Percentiles rank a stretch among this genome's conserved stretches.
phyloP scores from a whole-genome alignment of 2,113 vertebrate species.

The Hemichromis elongatus region DNA sequence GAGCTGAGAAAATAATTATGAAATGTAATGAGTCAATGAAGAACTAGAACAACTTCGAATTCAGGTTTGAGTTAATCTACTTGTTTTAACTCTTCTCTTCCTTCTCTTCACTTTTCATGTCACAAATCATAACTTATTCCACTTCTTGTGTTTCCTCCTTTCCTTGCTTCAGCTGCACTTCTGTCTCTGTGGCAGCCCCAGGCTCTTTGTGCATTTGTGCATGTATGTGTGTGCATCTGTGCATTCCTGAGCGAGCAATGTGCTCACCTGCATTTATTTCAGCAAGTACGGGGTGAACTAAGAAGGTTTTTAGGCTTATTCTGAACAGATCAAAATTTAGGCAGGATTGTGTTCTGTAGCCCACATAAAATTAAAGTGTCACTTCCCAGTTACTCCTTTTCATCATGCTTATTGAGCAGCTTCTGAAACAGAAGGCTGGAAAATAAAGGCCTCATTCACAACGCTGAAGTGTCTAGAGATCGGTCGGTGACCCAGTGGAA shows the following conservation, averaged over 20 bases:
- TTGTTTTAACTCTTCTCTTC: neutral
- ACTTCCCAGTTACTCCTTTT: neutral
- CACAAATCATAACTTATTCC: neutral
- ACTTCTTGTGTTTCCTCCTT: neutral
- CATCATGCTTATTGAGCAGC: neutral
- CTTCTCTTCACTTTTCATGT: neutral
- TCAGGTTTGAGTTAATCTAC: neutral
- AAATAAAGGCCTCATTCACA: neutral
- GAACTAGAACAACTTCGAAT: neutral
- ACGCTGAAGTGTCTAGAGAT: neutral
- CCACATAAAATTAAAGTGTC: neutral
- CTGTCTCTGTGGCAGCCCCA: slow-evolving; percentile 56
- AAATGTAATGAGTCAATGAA: neutral
- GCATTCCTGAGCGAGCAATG: neutral
- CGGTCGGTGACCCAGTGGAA: neutral
- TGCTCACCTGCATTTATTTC: slow-evolving; percentile 5
- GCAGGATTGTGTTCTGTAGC: neutral
- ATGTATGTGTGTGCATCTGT: neutral
- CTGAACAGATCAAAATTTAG: neutral
- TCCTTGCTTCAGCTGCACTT: slow-evolving; percentile 30
- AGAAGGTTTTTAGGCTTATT: neutral
- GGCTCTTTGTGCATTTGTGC: slow-evolving; percentile 36
- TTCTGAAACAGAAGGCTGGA: neutral
- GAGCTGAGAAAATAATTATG: neutral
- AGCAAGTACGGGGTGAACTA: neutral